Conservation (phyloP, 2,113 vertebrate species). For the Mionectes macconnelli region DNA sequence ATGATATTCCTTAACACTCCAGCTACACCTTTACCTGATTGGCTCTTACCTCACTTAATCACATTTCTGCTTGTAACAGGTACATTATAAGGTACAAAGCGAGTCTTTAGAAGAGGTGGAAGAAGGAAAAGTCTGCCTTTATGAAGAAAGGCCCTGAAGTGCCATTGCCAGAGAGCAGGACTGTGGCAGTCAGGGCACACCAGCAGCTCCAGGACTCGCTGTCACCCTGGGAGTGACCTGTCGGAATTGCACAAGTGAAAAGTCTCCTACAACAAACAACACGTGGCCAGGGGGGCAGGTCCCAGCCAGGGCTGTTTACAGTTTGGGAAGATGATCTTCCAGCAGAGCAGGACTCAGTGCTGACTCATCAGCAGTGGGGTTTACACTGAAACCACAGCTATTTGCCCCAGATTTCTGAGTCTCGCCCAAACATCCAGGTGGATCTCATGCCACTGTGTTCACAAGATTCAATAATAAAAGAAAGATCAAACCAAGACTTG, state of each 20-base stretch:
- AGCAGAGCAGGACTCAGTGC: background rate
- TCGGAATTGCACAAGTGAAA: background rate
- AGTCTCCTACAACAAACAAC: background rate
- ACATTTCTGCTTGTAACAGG: background rate
- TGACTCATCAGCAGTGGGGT: background rate
- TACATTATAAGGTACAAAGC: background rate
- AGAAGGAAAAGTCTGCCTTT: background rate
- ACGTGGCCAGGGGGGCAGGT: background rate
- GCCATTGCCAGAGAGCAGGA: background rate
- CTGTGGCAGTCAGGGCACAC: fast-evolving
- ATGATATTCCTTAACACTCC: background rate
- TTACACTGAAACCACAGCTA: background rate
- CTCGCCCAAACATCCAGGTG: background rate
- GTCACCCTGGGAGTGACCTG: background rate
- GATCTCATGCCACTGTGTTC: background rate
- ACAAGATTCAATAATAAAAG: background rate
- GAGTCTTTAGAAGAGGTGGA: background rate
- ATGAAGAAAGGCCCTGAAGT: background rate
- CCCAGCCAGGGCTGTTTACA: background rate
- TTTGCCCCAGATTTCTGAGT: background rate
- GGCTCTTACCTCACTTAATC: background rate
- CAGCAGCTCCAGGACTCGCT: background rate
- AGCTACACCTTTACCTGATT: background rate
- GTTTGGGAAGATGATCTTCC: background rate
- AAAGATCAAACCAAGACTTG: background rate